Evolutionary conservation across 2,797 vertebrate species (phyloP).

Genomic region (Rhadinocentrus ornatus): DNA sequence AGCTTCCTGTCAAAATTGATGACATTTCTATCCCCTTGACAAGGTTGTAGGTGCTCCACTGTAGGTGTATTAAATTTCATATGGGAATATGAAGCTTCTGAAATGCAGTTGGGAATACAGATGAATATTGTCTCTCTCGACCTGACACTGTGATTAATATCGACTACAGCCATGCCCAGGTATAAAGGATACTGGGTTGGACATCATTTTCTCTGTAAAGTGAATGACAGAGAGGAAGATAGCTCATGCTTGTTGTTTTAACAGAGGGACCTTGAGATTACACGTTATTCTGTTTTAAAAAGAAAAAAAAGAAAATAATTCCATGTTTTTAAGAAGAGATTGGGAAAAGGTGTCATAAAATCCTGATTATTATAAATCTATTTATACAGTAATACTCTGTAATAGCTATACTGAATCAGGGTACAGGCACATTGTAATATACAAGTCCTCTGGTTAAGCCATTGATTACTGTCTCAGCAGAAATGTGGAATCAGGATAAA

Average conservation of each 20-base stretch:
- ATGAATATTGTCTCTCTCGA: constrained; percentile 54
- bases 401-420: constrained; percentile 28
- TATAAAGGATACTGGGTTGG: constrained; percentile 29
- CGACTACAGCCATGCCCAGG: constrained; percentile 7
- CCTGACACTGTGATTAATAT: constrained; percentile 54
- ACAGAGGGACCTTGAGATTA: background rate
- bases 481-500: constrained; percentile 53
- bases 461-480: constrained; percentile 70
- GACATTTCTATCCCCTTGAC: constrained; percentile 67
- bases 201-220: constrained; percentile 41
- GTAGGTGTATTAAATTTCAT: constrained; percentile 73
- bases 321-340: background rate
- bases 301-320: background rate
- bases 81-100: constrained; percentile 44
- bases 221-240: constrained; percentile 43
- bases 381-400: constrained; percentile 1
- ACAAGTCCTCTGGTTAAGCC: constrained; percentile 50
- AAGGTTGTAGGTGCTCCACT: constrained; percentile 68
- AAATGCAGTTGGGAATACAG: constrained; percentile 65
- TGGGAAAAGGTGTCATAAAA: constrained; percentile 4
- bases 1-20: constrained; percentile 63
- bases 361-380: constrained; percentile 4
- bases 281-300: background rate
- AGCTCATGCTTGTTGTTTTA: background rate
- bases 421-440: constrained; percentile 56